A percentile compares a stretch with the other conserved stretches of the same genome.
phyloP scores from a whole-genome alignment of 2,888 invertebrate species.

The Rhagonycha fulva region DNA sequence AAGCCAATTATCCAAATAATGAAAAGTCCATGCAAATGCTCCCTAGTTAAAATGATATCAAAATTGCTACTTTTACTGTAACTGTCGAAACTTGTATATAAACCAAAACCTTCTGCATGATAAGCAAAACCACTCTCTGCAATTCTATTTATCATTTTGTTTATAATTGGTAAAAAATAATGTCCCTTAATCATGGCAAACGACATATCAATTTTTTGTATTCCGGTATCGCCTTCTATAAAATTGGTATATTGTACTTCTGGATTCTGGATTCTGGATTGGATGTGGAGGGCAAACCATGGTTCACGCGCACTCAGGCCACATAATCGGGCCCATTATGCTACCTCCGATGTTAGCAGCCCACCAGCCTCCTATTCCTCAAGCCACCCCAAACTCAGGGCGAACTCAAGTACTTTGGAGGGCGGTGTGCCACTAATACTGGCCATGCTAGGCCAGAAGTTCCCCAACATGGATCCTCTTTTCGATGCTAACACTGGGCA shows the following conservation, averaged over 20 bases:
- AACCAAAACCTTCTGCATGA: neutral
- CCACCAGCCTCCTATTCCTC: no score
- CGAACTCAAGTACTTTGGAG: no score
- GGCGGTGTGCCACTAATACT: no score
- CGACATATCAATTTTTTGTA: neutral
- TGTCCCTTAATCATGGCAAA: neutral
- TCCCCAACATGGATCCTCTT: no score
- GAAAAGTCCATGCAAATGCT: neutral
- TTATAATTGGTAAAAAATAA: neutral
- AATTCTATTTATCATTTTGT: neutral
- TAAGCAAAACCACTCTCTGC: neutral
- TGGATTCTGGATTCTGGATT: no score
- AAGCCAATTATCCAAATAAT: neutral
- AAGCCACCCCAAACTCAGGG: no score
- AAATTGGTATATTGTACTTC: neutral
- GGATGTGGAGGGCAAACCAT: no score
- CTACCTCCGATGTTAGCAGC: no score
- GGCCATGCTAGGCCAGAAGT: no score
- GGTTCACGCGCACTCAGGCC: no score
- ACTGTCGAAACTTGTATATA: neutral
- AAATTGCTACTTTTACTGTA: neutral
- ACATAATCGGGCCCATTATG: no score
- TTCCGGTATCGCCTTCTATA: neutral
- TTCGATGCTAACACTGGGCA: no score
- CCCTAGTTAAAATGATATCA: neutral